phyloP scores from a whole-genome alignment of 2,113 vertebrate genomes.

The Barbus barbus region DNA sequence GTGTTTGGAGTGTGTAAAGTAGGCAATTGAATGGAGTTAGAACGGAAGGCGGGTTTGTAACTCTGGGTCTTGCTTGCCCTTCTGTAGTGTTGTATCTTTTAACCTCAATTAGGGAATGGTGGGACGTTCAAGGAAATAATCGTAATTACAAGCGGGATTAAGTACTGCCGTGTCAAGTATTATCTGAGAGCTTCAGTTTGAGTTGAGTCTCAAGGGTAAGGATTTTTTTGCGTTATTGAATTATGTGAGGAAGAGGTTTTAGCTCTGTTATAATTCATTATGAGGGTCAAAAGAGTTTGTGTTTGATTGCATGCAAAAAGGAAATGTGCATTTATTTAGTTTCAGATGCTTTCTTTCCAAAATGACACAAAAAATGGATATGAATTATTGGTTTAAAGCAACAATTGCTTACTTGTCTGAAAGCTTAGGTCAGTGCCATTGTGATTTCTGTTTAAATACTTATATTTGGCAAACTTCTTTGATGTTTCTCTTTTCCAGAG shows the following conservation, averaged over 20 bases:
- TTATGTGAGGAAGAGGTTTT: not conserved
- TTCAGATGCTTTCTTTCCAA: not conserved
- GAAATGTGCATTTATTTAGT: not conserved
- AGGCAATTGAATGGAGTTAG: not conserved
- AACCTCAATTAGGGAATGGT: not conserved
- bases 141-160: not conserved
- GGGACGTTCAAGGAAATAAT: not conserved
- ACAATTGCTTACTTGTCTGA: no score
- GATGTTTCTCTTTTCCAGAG: not conserved
- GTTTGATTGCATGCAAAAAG: not conserved
- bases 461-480: not conserved
- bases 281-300: not conserved
- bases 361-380: not conserved
- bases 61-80: not conserved
- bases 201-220: not conserved
- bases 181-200: not conserved
- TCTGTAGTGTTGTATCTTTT: not conserved
- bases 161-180: not conserved
- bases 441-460: not conserved
- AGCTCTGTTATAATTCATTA: not conserved
- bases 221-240: not conserved
- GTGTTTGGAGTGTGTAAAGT: conserved; percentile 11
- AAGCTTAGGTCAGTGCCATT: no score
- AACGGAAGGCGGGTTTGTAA: not conserved
- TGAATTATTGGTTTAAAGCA: not conserved